These are phyloP conservation scores for Adrianichthys oophorus DNA, from an alignment of 2,797 vertebrate genomes.

Conservation along the genomic window DNA sequence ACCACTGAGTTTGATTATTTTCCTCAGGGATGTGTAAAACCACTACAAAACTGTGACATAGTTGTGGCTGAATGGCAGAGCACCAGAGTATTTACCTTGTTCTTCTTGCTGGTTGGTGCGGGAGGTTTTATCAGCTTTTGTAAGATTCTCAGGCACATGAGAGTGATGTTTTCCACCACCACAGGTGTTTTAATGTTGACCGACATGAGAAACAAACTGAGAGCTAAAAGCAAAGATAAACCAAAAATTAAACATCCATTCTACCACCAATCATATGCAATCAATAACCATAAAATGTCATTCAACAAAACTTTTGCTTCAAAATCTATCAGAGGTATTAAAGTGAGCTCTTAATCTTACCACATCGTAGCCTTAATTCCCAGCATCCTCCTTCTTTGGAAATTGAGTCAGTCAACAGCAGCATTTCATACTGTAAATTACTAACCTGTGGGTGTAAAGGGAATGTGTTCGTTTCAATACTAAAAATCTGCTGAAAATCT, in stretches of 20 bases:
- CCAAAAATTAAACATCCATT: neutral
- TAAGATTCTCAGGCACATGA: constrained; percentile 97
- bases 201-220: constrained; percentile 97
- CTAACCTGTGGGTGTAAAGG: constrained; percentile 82
- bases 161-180: constrained; percentile 97
- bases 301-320: neutral
- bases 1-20: neutral
- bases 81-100: constrained; percentile 83
- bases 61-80: neutral
- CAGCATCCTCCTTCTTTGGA: constrained; percentile 97
- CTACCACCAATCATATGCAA: no score
- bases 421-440: constrained; percentile 97
- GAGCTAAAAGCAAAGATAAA: constrained; percentile 73
- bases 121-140: constrained; percentile 98
- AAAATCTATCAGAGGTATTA: neutral
- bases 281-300: no score
- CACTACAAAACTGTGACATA: neutral
- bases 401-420: constrained; percentile 96
- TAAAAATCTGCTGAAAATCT: neutral
- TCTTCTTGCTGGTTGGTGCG: constrained; percentile 97
- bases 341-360: constrained; percentile 69
- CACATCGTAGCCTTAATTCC: constrained; percentile 95
- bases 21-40: neutral
- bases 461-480: neutral
- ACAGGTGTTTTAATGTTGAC: constrained; percentile 99